Percentiles rank a stretch among this genome's conserved stretches.
Conservation (phyloP, 2,797 vertebrate genomes). For the Pseudotriccus pelzelni region DNA sequence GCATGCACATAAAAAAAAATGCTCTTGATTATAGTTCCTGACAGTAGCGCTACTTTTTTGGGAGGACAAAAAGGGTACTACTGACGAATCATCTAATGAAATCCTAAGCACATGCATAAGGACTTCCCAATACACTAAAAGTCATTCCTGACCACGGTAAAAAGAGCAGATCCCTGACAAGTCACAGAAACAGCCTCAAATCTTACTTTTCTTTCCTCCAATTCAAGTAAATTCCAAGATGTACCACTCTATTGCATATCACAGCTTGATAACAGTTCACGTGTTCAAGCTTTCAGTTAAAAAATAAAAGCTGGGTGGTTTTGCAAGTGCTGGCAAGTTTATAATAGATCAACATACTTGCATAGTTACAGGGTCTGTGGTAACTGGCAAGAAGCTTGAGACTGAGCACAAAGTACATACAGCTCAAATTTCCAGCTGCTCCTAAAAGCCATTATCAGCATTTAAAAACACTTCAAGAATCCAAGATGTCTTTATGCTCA, state of each 20-base stretch:
- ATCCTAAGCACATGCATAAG: neutral
- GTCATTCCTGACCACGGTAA: neutral
- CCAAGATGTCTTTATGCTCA: neutral
- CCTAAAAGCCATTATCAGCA: conserved; percentile 2
- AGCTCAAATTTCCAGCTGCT: conserved; percentile 5
- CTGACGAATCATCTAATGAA: neutral
- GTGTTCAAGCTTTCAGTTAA: neutral
- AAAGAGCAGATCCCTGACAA: neutral
- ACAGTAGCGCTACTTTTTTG: neutral
- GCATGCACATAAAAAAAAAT: neutral
- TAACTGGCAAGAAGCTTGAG: neutral
- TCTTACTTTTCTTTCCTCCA: neutral
- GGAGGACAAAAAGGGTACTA: neutral
- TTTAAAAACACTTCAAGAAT: conserved; percentile 18
- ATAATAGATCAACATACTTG: neutral
- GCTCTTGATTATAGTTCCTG: neutral
- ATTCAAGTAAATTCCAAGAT: neutral
- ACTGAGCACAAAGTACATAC: neutral
- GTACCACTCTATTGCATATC: neutral
- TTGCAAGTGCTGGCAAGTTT: conserved; percentile 34
- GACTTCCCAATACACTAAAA: neutral
- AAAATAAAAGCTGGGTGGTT: neutral
- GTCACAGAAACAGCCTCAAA: neutral
- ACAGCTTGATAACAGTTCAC: neutral
- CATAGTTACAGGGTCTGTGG: neutral